Percentiles rank a stretch among this genome's conserved stretches.
phyloP scores from a whole-genome alignment of 2,113 vertebrate genomes.

The Condylura cristata region DNA sequence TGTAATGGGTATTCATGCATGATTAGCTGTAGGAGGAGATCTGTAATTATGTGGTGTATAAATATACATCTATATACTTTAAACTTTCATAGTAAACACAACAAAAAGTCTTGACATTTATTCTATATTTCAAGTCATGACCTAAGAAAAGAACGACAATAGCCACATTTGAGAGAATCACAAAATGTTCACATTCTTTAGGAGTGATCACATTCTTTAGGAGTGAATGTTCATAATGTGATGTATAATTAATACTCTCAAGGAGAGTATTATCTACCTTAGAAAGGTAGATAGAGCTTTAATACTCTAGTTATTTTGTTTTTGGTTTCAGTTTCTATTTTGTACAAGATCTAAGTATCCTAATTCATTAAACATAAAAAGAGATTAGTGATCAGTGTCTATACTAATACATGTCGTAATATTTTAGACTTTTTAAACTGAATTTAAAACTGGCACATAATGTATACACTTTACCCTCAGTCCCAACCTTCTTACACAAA shows the following conservation, averaged over 20 bases:
- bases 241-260: neutral
- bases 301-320: neutral
- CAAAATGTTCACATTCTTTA: neutral
- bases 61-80: slow-evolving; percentile 64
- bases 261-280: too few species aligned
- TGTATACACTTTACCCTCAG: neutral
- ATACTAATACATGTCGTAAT: neutral
- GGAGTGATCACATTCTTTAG: neutral
- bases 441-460: neutral
- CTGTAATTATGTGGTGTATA: slow-evolving; percentile 69
- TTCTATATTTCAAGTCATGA: slow-evolving; percentile 7
- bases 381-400: neutral
- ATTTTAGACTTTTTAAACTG: neutral
- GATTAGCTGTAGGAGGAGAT: slow-evolving; percentile 58
- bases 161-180: neutral
- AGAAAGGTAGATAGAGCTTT: neutral
- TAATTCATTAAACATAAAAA: neutral
- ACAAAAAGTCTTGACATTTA: neutral
- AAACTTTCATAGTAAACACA: slow-evolving; percentile 50
- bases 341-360: neutral
- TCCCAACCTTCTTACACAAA: neutral
- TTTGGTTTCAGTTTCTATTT: too few species aligned
- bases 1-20: slow-evolving; percentile 51
- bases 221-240: neutral
- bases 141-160: neutral